Conservation (phyloP, 2,797 vertebrate genomes). For the Trematomus bernacchii region DNA sequence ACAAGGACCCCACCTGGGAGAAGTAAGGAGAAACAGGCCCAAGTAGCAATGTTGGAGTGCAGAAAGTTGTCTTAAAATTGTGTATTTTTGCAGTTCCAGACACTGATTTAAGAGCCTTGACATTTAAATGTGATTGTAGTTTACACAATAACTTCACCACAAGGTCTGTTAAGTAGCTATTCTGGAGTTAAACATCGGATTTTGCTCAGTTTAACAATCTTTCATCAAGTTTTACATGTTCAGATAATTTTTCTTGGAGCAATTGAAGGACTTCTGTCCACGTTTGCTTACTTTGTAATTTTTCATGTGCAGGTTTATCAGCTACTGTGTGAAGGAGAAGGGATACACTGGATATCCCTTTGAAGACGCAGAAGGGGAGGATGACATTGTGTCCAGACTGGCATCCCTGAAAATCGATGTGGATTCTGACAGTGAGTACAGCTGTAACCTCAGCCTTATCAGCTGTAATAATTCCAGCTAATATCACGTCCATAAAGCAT, state of each 20-base stretch:
- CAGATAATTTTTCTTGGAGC: neutral
- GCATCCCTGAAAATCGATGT: conserved; percentile 69
- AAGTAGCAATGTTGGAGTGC: neutral
- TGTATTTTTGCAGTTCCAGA: neutral
- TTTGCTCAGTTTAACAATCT: too few relatives aligned
- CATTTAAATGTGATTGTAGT: too few relatives aligned
- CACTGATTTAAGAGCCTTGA: too few relatives aligned
- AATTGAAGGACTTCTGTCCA: too few relatives aligned
- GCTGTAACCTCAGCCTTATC: neutral
- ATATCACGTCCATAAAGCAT: neutral
- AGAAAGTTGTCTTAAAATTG: neutral
- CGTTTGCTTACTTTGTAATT: neutral
- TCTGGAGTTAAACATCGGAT: neutral
- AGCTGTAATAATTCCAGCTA: neutral
- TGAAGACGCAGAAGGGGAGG: conserved; percentile 75
- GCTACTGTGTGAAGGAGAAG: conserved; percentile 76
- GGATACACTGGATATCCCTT: conserved; percentile 80
- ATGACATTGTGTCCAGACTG: conserved; percentile 70
- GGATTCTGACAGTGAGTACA: conserved; percentile 66
- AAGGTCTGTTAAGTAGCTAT: neutral
- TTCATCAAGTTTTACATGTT: neutral
- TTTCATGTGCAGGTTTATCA: conserved; percentile 77
- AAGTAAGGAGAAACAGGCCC: conserved; percentile 79
- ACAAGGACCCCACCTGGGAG: conserved; percentile 89
- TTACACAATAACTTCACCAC: neutral